Conservation (phyloP, 1,140 invertebrate species). For the Alviniconcha marisindica region DNA sequence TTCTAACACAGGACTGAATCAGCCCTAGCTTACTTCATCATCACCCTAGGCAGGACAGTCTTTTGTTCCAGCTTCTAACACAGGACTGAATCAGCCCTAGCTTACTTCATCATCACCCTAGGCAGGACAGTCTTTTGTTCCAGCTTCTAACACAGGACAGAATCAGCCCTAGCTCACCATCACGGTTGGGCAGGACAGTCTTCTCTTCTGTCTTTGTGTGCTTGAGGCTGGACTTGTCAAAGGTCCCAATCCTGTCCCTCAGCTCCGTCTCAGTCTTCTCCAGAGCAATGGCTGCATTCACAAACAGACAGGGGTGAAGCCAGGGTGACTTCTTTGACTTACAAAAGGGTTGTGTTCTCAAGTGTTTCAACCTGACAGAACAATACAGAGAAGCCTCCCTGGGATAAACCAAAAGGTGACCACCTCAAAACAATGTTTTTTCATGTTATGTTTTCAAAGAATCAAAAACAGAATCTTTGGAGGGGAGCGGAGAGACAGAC, state of each 20-base stretch:
- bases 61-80: too few relatives aligned
- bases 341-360: not conserved
- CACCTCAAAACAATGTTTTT: not conserved
- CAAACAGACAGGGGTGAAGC: not conserved
- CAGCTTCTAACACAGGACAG: conserved; percentile 47
- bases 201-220: conserved; percentile 57
- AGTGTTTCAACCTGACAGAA: not conserved
- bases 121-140: conserved; percentile 61
- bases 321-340: too few relatives aligned
- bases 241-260: conserved; percentile 70
- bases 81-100: too few relatives aligned
- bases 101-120: too few relatives aligned
- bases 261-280: conserved; percentile 54
- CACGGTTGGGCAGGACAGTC: conserved; percentile 52
- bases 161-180: conserved; percentile 45
- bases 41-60: too few relatives aligned
- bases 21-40: too few relatives aligned
- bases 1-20: too few relatives aligned
- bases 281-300: conserved; percentile 50
- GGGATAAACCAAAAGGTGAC: not conserved
- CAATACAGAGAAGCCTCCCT: not conserved
- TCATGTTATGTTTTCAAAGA: too few relatives aligned
- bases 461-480: not conserved
- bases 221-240: conserved; percentile 54
- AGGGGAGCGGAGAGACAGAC: too few relatives aligned